Base-by-base conservation (phyloP, 2,113 vertebrate genomes). In the Lamprologus ornatipinnis region DNA sequence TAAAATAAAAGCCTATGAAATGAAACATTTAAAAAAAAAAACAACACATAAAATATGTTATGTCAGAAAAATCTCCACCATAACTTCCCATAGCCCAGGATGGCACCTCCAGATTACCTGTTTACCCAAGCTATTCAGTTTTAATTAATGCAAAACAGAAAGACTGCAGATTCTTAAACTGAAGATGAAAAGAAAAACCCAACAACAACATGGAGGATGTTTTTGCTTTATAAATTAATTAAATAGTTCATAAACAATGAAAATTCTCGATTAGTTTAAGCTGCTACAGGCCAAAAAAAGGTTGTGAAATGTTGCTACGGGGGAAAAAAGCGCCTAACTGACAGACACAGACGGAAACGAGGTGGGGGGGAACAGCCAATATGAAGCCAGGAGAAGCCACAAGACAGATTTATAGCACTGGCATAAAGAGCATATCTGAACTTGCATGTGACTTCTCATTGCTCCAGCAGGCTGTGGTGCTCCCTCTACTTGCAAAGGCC, bases 341-440 rank as follows among this genome's bases (percentile, higher is more conserved):
- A 93, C 88, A 89, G 82, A 87, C 78, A 45, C 40, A 85, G 80
- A 84, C 21, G 13, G 81, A 88, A 89, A 87, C 54, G 7, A 21
- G 12, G 55, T 83, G 33, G 63, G 11, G 11, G 63, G 33, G 19
- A 21, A 35, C 70, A 84, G 75, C 82, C 89, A 91, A 73, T 93
- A 79, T 79, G 63, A 81, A 80, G 73, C 53, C 78, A 53, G 78
- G 51, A 87, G 12, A 84, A 87, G 35, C 80, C 84, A 63, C 82
- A 35, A 40, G 88, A 88, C 63, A 78, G 85, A 94, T 93, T 92
- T 78, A 90, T 45, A 82, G 82, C 87, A 11, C 10, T 75, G 83
- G 80, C 89, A 87, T 83, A 80, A 85, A 89, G 49, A 87, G 60
- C 40, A 23, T 80, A 81, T 89, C 70, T 86, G 47, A 89, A 81